Evolutionary conservation across 2,888 invertebrate species (phyloP), one percentile per base, ranked within the genome.

Genomic region (Hypsopygia costalis): DNA sequence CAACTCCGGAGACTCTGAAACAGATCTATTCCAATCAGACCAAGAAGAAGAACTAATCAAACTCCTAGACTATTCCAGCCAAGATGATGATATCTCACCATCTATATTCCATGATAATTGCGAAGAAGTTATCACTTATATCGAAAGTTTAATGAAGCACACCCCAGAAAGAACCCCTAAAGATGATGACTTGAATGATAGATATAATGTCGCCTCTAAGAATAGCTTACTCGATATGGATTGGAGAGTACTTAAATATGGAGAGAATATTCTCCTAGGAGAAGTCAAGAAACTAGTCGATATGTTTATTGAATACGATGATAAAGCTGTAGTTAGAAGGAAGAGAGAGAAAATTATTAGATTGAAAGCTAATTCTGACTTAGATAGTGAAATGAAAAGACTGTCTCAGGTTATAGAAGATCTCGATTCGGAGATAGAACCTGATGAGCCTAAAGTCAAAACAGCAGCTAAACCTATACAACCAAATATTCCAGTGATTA

Each of bases 1-100:
- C 54, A 80, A 81, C 51, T 81, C 83, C 0, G 82, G 85, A 51
- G 93, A 93, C 74, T 93, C 93, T 21, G 93, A 94, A 74, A 93
- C 93, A 34, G 94, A 94, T 70, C 91, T 94, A 89, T 93, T 93
- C 88, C 92, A 93, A 70, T 94, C 94, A 11, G 94, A 94, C 71
- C 94, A 94, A 79, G 94, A 94, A 68, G 94, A 94, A 54, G 94
- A 94, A 79, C 88, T 94, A 35, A 86, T 94, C 61, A 92, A 93
- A 59, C 92, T 94, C 60, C 87, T 94, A 57, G 93, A 93, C 81
- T 92, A 91, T 72, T 92, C 92, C 56, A 91, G 91, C 53, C 92
- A 92, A 64, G 91, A 91, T 50, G 90, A 92, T 51, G 91, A 91
- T 50, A 73, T 88, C 9, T 87, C 87, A 1, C 82, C 87, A 0